Base-by-base conservation (phyloP, 2,888 invertebrate species). In the Spilarctia lutea region DNA sequence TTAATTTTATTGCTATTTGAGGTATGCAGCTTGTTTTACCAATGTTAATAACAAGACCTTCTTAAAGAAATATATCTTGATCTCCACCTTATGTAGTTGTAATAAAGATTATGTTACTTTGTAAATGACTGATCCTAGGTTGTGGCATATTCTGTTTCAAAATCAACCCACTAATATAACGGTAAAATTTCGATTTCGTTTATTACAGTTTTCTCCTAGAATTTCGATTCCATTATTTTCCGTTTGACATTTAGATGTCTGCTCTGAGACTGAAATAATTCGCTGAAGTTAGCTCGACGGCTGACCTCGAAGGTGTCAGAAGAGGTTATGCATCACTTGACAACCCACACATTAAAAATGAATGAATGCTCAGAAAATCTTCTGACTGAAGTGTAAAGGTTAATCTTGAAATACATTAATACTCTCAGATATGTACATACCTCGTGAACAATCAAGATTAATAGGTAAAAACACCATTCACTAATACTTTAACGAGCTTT, bases 1-100 rank as follows among this genome's bases (percentile, higher is more conserved):
- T 75, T 75, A 60, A 81, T 81, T 84, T 75, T 73, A 68, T 68
- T 73, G 83, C 69, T 81, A 86, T 89, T 81, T 80, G 82, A 82
- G 76, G 77, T 80, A 85, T 83, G 77, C 75, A 70, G 65, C 71
- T 74, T 67, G 78, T 76, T 80, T 83, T 83, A 81, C 72, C 75
- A 71, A 66, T 74, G 71, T 65, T 77, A 78, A 74, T 78, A 76
- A 70, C 77, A 70, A 63, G 69, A 72, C 69, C 56, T 71, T 74
- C 76, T 39, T 60, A 56, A n/a, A 20, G 24, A 30, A 7, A 1
- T n/a, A 11, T 33, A 24, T 39, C 71, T 7, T 66, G 78, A 75
- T 74, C 45, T 45, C 63, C 30, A 67, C 77, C 70, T 45, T 76
- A 68, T 8, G 0, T 0, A 1, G 2, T 13, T 27, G 27, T 0